Conservation (phyloP, 2,113 vertebrate genomes). For the Seriola aureovittata region DNA sequence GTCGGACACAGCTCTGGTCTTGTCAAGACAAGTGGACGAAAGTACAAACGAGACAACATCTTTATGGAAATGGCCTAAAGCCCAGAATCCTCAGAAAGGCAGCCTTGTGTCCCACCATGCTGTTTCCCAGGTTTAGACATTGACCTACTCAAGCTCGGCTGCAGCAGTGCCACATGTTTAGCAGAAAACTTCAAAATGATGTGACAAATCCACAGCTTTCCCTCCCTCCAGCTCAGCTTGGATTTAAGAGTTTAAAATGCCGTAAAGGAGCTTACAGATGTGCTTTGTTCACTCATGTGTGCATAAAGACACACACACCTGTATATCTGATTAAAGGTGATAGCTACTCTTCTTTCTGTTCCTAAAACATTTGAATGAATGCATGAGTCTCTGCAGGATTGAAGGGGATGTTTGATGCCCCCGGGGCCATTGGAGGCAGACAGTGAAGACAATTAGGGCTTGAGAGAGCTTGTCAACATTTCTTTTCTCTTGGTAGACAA, state of each 20-base stretch:
- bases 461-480: conserved; percentile 57
- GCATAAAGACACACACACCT: conserved; percentile 24
- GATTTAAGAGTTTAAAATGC: conserved; percentile 60
- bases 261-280: conserved; percentile 41
- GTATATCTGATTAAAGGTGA: conserved; percentile 40
- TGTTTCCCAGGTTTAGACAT: conserved; percentile 48
- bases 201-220: conserved; percentile 36
- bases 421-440: conserved; percentile 52
- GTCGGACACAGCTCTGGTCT: conserved; percentile 1
- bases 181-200: conserved; percentile 38
- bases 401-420: conserved; percentile 38
- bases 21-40: conserved; percentile 1
- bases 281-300: conserved; percentile 38
- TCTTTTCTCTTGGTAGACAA: conserved; percentile 28
- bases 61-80: conserved; percentile 34
- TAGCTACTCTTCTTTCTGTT: conserved; percentile 15
- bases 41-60: conserved; percentile 33
- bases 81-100: conserved; percentile 53
- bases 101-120: conserved; percentile 40
- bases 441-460: conserved; percentile 45
- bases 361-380: conserved; percentile 32
- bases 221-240: conserved; percentile 29
- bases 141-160: conserved; percentile 42
- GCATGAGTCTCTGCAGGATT: conserved; percentile 18
- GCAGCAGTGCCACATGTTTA: conserved; percentile 15